Conservation (phyloP, 2,888 invertebrate genomes). For the Lomographa bimaculata region DNA sequence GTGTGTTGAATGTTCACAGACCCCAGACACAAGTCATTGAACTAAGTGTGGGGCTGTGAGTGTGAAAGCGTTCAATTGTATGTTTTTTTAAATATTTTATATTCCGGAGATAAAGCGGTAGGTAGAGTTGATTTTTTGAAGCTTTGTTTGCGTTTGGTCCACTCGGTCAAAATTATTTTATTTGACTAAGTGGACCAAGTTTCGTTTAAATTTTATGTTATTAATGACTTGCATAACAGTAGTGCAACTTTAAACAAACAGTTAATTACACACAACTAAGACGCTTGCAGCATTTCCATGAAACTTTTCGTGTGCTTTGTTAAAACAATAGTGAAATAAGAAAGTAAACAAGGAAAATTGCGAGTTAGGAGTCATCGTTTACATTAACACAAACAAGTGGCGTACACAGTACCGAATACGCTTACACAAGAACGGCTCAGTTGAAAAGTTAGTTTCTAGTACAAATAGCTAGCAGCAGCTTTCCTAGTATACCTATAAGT, state of each 20-base stretch:
- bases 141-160: too few relatives aligned
- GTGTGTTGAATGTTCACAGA: too few relatives aligned
- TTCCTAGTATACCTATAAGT: slow-evolving; percentile 24
- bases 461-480: slow-evolving; percentile 41
- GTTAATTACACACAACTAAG: slow-evolving; percentile 33
- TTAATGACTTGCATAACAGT: slow-evolving; percentile 6
- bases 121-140: too few relatives aligned
- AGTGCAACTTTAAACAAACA: slow-evolving; percentile 5
- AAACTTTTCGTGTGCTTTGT: slow-evolving; percentile 54
- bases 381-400: slow-evolving; percentile 57
- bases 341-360: slow-evolving; percentile 61
- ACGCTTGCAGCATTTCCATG: slow-evolving; percentile 40
- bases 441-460: slow-evolving; percentile 59
- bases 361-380: slow-evolving; percentile 65
- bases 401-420: slow-evolving; percentile 55
- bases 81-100: too few relatives aligned
- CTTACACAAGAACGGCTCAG: slow-evolving; percentile 51
- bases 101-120: too few relatives aligned
- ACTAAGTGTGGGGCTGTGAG: too few relatives aligned
- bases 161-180: too few relatives aligned
- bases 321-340: slow-evolving; percentile 56
- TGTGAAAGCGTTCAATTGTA: too few relatives aligned
- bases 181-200: too few relatives aligned
- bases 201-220: too few relatives aligned
- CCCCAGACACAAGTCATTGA: too few relatives aligned